These are phyloP conservation scores for Poeciliopsis turneri DNA, from an alignment of 2,797 vertebrate genomes.

Conservation along the genomic window DNA sequence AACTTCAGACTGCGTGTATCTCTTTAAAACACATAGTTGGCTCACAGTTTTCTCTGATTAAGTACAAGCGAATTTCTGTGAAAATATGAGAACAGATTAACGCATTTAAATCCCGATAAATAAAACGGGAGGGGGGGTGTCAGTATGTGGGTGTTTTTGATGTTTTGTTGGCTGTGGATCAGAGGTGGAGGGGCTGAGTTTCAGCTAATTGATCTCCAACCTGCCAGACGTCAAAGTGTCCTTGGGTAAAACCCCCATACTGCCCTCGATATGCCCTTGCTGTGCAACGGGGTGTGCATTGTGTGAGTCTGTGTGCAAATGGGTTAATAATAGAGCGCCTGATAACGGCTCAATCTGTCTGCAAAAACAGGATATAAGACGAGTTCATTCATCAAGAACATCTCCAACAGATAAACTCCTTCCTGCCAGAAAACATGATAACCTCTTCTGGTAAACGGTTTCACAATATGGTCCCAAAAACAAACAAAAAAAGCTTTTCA, in stretches of 20 bases:
- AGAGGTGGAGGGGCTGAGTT: not conserved
- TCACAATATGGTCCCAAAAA: not conserved
- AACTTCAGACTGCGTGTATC: not conserved
- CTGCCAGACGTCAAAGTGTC: slow-evolving; percentile 6
- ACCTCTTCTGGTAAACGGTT: not conserved
- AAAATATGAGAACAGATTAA: not conserved
- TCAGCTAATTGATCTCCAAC: not conserved
- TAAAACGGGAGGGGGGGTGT: not conserved
- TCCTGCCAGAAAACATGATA: not conserved
- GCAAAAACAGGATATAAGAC: not conserved
- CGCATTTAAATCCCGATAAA: not conserved
- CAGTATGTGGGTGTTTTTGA: not conserved
- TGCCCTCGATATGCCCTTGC: not conserved
- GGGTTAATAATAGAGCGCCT: not conserved
- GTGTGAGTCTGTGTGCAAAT: not conserved
- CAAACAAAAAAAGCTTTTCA: not conserved
- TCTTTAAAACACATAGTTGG: not conserved
- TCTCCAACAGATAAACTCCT: not conserved
- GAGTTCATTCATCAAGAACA: not conserved
- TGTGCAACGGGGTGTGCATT: not conserved
- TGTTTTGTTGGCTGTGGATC: not conserved
- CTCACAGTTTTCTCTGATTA: not conserved
- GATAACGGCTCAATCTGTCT: not conserved
- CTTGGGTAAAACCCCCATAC: not conserved
- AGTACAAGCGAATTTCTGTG: not conserved